Conservation (phyloP, 2,888 invertebrate species). For the Alviniconcha strummeri region DNA sequence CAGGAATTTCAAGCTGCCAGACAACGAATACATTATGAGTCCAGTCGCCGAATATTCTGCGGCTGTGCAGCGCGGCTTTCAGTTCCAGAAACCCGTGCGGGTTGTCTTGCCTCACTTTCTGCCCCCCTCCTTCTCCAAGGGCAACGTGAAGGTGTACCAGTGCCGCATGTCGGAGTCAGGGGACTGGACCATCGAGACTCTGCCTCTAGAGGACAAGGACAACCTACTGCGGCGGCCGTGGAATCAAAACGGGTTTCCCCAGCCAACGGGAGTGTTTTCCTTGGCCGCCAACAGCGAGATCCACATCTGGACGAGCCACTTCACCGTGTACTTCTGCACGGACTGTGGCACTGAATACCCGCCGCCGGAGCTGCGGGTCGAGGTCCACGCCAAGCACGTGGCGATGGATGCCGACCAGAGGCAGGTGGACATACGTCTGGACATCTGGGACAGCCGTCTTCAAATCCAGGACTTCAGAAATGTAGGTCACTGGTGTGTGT, state of each 20-base stretch:
- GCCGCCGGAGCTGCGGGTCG: conserved; percentile 9
- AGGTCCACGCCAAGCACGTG: neutral
- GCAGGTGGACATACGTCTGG: conserved; percentile 12
- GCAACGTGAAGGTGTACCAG: conserved; percentile 11
- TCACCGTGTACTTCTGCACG: conserved; percentile 24
- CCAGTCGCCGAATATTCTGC: conserved; percentile 21
- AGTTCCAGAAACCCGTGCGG: neutral
- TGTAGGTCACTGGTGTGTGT: neutral
- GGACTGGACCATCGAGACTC: neutral
- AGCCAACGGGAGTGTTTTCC: too few species aligned
- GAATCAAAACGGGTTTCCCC: too few species aligned
- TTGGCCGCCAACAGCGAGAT: neutral
- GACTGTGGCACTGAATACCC: neutral
- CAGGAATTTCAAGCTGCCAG: neutral
- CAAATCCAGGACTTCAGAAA: neutral
- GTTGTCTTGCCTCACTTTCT: conserved; percentile 24
- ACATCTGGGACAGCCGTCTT: conserved; percentile 22
- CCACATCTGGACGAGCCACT: conserved; percentile 21
- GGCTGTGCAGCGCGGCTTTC: neutral
- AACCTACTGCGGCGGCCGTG: neutral
- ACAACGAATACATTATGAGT: conserved; percentile 17
- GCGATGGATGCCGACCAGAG: neutral
- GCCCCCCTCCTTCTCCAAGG: neutral
- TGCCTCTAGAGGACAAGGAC: neutral
- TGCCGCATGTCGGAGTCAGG: neutral